Evolutionary conservation across 2,888 invertebrate genomes (phyloP), one percentile per base, ranked within the genome.

Genomic region (Lasioglossum zephyrum): DNA sequence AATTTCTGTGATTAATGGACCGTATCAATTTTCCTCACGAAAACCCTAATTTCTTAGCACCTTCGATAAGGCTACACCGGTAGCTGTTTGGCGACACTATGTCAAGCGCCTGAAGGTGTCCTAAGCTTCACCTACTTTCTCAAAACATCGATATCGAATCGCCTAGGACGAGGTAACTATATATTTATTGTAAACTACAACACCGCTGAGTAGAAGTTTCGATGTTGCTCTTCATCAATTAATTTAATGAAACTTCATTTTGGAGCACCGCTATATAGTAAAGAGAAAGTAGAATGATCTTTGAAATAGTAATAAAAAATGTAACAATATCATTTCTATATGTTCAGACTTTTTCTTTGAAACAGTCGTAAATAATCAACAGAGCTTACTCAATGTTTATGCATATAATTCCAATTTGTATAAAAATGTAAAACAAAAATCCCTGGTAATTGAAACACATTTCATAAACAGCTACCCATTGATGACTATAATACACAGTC

Each of bases 21-120:
- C 36, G 9, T 66, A 39, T 39, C 22, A 5, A 70, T 70, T 70
- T 41, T 39, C 39, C 41, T n/a, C 11, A 9, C 0, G 39, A 11
- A 41, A 4, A 41, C 22, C 13, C 41, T 70, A 41, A n/a, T 70
- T 41, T 41, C 70, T 41, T 41, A 41, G 41, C 41, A 70, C 11
- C 41, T 22, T 22, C 69, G 13, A 70, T 13, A 22, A 70, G 41
- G 13, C 22, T 63, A 31, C 70, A n/a, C 41, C 70, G n/a, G 39
- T 70, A n/a, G 13, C 41, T 11, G 41, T 70, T 41, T 41, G 22
- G 39, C 41, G 39, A 70, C 22, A n/a, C 70, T 70, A 70, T 41
- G 70, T n/a, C 70, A 70, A 70, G 39, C 70, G n/a, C 41, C 22
- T 41, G 41, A 70, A 41, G 70, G 70, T 70, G 41, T 70, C 70